A percentile compares a stretch with the other conserved stretches of the same genome.
These are phyloP conservation scores for Megalurothrips usitatus DNA, from an alignment of 2,888 invertebrate genomes.

Conservation along the genomic window DNA sequence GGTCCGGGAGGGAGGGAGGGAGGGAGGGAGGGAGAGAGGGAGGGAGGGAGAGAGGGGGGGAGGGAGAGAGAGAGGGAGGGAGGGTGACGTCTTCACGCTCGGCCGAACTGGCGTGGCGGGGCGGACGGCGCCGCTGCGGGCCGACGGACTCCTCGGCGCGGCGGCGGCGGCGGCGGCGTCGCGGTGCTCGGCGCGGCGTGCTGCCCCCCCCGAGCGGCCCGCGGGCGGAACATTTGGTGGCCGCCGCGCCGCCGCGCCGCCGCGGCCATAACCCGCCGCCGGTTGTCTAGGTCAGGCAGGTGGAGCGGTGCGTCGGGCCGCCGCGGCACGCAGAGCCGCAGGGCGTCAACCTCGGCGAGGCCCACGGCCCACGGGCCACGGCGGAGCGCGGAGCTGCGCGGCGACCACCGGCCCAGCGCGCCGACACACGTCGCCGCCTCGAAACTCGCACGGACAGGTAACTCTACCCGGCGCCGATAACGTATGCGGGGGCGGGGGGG, in stretches of 20 bases:
- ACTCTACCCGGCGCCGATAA: too few species aligned
- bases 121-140: background rate
- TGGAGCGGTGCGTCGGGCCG: background rate
- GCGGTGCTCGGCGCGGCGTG: background rate
- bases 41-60: background rate
- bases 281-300: conserved; percentile 25
- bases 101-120: background rate
- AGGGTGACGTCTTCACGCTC: background rate
- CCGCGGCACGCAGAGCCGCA: background rate
- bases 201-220: background rate
- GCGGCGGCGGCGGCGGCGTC: background rate
- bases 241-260: background rate
- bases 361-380: background rate
- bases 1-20: background rate
- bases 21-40: background rate
- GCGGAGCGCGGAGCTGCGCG: background rate
- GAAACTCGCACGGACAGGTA: too few species aligned
- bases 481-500: too few species aligned
- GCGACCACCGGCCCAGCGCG: too few species aligned
- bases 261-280: conserved; percentile 6
- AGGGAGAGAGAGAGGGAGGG: background rate
- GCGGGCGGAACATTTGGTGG: background rate
- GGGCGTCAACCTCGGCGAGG: background rate
- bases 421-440: too few species aligned
- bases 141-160: background rate